Evolutionary conservation across 2,888 invertebrate species (phyloP).

Genomic region (Pyrrhopygopsis socrates): DNA sequence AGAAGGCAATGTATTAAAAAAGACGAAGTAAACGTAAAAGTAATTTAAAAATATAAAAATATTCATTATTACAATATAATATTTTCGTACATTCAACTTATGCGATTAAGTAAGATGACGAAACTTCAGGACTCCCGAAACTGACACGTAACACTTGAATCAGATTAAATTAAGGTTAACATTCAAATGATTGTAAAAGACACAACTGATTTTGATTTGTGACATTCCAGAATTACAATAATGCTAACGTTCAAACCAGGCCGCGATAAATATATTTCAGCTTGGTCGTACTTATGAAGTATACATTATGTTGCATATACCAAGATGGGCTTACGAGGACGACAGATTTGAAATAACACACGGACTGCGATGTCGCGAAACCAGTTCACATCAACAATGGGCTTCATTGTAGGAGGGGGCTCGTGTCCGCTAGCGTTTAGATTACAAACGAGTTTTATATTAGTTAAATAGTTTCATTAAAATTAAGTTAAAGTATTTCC

Average conservation of each 20-base stretch:
- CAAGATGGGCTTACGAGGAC: background rate
- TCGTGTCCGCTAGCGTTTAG: conserved; percentile 57
- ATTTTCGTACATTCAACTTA: too few species aligned
- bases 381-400: conserved; percentile 91
- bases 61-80: too few species aligned
- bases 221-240: background rate
- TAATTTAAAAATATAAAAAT: too few species aligned
- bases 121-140: too few species aligned
- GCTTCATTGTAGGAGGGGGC: conserved; percentile 88
- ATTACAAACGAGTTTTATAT: conserved; percentile 20
- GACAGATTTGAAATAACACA: conserved; percentile 57
- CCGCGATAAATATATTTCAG: too few species aligned
- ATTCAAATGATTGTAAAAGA: background rate
- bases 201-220: too few species aligned
- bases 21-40: too few species aligned
- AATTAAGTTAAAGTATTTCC: too few species aligned
- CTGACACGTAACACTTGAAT: too few species aligned
- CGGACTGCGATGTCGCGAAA: conserved; percentile 88
- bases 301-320: background rate
- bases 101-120: too few species aligned
- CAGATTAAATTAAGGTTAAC: background rate
- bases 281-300: background rate
- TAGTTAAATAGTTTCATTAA: background rate
- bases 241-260: background rate
- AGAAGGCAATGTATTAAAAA: too few species aligned